Conservation (phyloP, 1,140 invertebrate species). For the Reticulitermes speratus region DNA sequence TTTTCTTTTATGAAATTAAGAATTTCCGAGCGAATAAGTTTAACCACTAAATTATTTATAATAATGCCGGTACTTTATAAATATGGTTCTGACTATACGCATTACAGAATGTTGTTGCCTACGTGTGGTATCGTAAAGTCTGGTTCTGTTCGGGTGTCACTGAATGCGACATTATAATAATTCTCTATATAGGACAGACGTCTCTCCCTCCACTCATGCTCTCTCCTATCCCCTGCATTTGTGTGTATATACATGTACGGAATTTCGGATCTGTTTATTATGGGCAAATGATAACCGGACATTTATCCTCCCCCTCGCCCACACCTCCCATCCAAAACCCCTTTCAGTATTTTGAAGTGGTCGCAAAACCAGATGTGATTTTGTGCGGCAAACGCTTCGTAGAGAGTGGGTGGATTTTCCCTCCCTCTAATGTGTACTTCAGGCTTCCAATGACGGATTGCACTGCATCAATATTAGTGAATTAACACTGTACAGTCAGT, state of each 20-base stretch:
- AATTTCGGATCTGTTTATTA: background rate
- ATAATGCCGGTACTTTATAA: too few species aligned
- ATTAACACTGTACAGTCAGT: background rate
- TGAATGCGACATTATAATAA: constrained; percentile 12
- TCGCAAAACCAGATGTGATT: constrained; percentile 9
- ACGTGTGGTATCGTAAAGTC: background rate
- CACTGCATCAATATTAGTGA: background rate
- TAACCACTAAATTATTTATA: too few species aligned
- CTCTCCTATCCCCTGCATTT: background rate
- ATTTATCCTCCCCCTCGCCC: background rate
- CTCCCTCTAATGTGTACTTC: constrained; percentile 14
- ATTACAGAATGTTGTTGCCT: background rate
- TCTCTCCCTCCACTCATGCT: background rate
- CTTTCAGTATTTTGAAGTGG: constrained; percentile 18
- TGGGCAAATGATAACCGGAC: background rate
- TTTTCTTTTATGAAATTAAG: too few species aligned
- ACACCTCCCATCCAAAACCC: background rate
- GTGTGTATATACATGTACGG: background rate
- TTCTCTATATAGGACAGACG: background rate
- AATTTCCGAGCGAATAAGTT: too few species aligned
- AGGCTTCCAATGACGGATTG: background rate
- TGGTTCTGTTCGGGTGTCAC: background rate
- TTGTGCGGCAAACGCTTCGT: background rate
- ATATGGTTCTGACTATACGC: too few species aligned
- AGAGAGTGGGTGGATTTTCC: background rate